Evolutionary conservation across 2,113 vertebrate species (phyloP).

Genomic region (Paramormyrops kingsleyae): DNA sequence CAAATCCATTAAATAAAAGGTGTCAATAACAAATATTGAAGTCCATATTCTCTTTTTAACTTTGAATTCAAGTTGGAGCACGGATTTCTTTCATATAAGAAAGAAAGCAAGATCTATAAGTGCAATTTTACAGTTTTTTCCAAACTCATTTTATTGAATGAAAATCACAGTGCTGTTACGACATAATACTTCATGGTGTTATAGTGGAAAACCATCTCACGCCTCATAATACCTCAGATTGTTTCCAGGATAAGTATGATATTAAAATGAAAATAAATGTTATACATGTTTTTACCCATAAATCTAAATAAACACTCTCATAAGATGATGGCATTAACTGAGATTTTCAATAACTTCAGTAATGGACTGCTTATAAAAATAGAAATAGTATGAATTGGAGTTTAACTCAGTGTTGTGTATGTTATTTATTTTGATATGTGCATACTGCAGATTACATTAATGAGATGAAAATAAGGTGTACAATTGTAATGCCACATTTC

Average conservation of each 20-base stretch:
- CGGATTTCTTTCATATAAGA: not conserved
- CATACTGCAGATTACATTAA: conserved; percentile 60
- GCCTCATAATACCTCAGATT: not conserved
- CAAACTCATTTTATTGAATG: not conserved
- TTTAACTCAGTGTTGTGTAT: conserved; percentile 26
- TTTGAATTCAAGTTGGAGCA: not conserved
- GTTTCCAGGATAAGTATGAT: not conserved
- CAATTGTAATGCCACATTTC: conserved; percentile 66
- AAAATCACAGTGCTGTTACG: not conserved
- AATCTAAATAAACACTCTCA: not conserved
- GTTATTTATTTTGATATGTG: conserved; percentile 54
- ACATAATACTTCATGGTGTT: not conserved
- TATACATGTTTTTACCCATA: not conserved
- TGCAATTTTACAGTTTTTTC: not conserved
- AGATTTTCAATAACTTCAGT: conserved; percentile 12
- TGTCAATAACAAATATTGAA: not conserved
- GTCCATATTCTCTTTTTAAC: not conserved
- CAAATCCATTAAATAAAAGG: not conserved
- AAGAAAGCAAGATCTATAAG: not conserved
- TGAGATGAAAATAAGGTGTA: conserved; percentile 79
- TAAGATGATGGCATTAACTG: not conserved
- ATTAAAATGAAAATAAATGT: conserved; percentile 9
- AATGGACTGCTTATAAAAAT: not conserved
- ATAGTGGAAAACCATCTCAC: not conserved
- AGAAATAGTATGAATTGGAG: not conserved